Evolutionary conservation across 2,797 vertebrate species (phyloP), one percentile per base, ranked within the genome.

Genomic region (Alca torda): DNA sequence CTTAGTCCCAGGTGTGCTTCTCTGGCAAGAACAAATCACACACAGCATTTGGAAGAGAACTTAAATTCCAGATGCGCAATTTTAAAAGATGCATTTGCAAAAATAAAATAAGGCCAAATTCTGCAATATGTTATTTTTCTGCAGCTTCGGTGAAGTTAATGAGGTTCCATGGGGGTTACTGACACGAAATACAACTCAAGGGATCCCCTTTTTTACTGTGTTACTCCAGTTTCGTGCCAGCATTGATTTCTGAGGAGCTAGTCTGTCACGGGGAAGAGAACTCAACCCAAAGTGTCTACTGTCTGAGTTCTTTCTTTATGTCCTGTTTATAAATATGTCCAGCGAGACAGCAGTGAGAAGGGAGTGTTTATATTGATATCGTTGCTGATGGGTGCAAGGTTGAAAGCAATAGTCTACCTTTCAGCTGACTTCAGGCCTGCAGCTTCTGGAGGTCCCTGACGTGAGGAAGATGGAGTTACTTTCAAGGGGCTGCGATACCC

Each of bases 1-100:
- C 86, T 48, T 70, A 87, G 87, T 97, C 97, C 97, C 97, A 97
- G 96, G 96, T 97, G 97, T 96, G 92, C 88, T 76, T 80, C 93
- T 95, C 95, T 97, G 97, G 97, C 97, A 97, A 90, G 94, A 97
- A 89, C 94, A 97, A 97, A 96, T 97, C 93, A 87, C 96, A 97
- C 94, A 82, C 90, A 95, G 84, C 87, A 86, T 94, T 96, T 97
- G 96, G 96, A 96, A 91, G 92, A 57, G 94, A 97, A 97, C 83
- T 93, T 24, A 88, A 97, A 97, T 97, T 96, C 97, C 97, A 97
- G 97, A 97, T 96, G 96, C 76, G 8, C 92, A 76, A 61, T 96
- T 96, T 90, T 56, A 92, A 93, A 93, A 93, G 87, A 96, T 94
- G 79, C 84, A 75, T 96, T 96, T 95, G 78, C 93, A 91, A 94